Percentiles rank a stretch among this genome's conserved stretches.
These are phyloP conservation scores for Molorchus minor DNA, from an alignment of 2,888 invertebrate genomes.

Conservation along the genomic window DNA sequence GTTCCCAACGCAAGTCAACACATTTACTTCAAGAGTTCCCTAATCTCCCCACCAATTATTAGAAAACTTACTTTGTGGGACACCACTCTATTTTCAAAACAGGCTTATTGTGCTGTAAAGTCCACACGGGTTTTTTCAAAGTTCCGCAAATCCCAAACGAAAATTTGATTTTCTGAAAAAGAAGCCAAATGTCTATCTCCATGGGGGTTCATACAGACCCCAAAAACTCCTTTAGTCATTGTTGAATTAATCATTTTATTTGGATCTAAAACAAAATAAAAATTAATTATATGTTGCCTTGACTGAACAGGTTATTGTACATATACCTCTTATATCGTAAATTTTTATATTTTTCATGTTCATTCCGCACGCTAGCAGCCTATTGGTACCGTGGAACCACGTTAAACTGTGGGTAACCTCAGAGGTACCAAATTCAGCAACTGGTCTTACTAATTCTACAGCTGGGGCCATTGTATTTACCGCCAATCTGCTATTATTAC, in stretches of 20 bases:
- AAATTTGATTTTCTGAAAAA: slow-evolving; percentile 81
- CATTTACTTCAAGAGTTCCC: no score
- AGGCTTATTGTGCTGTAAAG: slow-evolving; percentile 74
- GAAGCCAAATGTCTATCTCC: slow-evolving; percentile 84
- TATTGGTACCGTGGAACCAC: slow-evolving; percentile 81
- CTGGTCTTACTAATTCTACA: slow-evolving; percentile 68
- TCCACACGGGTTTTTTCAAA: slow-evolving; percentile 85
- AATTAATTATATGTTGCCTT: no score
- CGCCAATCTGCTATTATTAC: slow-evolving; percentile 47
- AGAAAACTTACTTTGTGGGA: slow-evolving; percentile 74
- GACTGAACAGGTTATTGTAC: background rate
- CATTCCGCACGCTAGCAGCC: slow-evolving; percentile 87
- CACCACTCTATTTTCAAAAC: slow-evolving; percentile 87
- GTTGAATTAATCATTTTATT: slow-evolving; percentile 74
- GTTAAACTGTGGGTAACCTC: slow-evolving; percentile 86
- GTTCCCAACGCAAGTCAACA: no score
- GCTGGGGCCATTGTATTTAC: slow-evolving; percentile 60
- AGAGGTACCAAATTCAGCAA: slow-evolving; percentile 81
- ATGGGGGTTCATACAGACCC: slow-evolving; percentile 81
- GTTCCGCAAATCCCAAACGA: slow-evolving; percentile 88
- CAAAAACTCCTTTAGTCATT: slow-evolving; percentile 84
- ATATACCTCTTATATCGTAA: slow-evolving; percentile 88
- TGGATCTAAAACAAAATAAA: no score
- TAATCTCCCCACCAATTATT: no score
- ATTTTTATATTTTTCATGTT: slow-evolving; percentile 89